Evolutionary conservation across 2,113 vertebrate species (phyloP).

Genomic region (Halcyon senegalensis): DNA sequence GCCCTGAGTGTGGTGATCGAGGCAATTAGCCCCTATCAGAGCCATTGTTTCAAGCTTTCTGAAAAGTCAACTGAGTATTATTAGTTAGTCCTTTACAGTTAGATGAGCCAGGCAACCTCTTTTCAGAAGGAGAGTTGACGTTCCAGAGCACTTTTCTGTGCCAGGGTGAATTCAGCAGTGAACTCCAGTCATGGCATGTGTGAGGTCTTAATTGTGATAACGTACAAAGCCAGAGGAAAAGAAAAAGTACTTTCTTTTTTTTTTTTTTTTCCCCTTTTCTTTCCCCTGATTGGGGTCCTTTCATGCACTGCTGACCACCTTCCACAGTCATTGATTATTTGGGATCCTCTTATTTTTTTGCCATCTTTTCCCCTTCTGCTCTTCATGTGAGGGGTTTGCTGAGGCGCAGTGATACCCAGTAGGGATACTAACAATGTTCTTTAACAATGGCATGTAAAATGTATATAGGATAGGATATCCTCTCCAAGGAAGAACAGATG

Average conservation of each 20-base stretch:
- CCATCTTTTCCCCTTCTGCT: neutral
- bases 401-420: neutral
- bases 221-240: neutral
- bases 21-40: slow-evolving; percentile 52
- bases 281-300: neutral
- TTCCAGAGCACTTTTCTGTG: neutral
- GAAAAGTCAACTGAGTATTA: slow-evolving; percentile 10
- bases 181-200: neutral
- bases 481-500: neutral
- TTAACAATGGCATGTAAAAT: neutral
- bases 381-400: neutral
- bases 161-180: neutral
- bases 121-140: neutral
- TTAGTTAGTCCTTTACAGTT: slow-evolving; percentile 24
- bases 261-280: neutral
- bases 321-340: neutral
- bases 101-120: slow-evolving; percentile 12
- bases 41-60: slow-evolving; percentile 27
- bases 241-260: neutral
- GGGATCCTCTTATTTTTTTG: neutral
- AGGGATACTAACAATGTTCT: neutral
- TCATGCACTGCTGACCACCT: neutral
- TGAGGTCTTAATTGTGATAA: neutral
- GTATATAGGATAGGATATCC: neutral
- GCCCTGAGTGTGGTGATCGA: neutral